Conservation (phyloP, 2,113 vertebrate genomes). For the Apteryx owenii region DNA sequence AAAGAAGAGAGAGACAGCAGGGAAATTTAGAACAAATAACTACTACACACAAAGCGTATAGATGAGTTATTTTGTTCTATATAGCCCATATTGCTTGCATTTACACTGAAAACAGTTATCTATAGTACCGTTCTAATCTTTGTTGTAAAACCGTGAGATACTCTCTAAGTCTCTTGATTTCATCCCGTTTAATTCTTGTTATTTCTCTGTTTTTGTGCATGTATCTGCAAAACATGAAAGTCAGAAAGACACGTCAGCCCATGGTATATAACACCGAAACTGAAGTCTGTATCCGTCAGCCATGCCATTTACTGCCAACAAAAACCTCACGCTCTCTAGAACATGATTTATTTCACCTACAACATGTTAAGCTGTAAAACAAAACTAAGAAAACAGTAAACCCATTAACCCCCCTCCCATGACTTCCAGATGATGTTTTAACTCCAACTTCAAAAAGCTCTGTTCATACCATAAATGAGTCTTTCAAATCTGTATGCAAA, state of each 20-base stretch:
- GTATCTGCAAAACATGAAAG: conserved; percentile 82
- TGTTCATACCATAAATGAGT: not conserved
- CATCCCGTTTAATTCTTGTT: conserved; percentile 96
- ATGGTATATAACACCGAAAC: not conserved
- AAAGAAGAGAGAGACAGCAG: not conserved
- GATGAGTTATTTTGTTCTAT: not conserved
- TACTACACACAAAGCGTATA: not conserved
- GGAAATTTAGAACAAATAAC: not conserved
- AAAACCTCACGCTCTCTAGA: not conserved
- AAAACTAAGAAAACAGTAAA: not conserved
- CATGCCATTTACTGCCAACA: not conserved
- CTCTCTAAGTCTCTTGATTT: conserved; percentile 96
- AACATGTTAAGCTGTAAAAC: not conserved
- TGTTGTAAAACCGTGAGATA: conserved; percentile 96
- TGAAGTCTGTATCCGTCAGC: not conserved
- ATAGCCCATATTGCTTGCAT: not conserved
- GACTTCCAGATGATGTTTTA: not conserved
- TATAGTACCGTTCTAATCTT: conserved; percentile 92
- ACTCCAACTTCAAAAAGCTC: not conserved
- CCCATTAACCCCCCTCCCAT: not conserved
- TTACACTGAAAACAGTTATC: not conserved
- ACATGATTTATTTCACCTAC: not conserved
- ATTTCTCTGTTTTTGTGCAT: conserved; percentile 98
- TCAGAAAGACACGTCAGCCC: not conserved
- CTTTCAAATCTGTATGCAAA: not conserved